phyloP scores from a whole-genome alignment of 2,113 vertebrate genomes.

The Podarcis cretensis region DNA sequence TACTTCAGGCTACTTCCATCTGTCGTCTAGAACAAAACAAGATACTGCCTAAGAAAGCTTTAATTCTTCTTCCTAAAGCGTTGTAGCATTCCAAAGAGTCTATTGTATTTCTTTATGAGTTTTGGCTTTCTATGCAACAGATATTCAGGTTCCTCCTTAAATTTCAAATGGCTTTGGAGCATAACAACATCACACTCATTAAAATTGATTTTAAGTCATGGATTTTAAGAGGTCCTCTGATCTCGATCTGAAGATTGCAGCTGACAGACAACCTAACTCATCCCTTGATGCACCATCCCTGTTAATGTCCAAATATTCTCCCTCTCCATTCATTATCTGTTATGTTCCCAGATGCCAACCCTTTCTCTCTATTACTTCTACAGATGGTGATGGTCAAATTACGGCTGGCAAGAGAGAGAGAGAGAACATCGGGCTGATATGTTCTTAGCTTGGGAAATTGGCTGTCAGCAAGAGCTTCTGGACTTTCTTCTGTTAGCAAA shows the following conservation, averaged over 20 bases:
- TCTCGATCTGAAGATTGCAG: neutral
- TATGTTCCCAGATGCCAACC: conserved; percentile 34
- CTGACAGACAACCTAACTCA: neutral
- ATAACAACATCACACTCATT: neutral
- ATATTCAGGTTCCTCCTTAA: conserved; percentile 53
- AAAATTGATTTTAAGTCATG: neutral
- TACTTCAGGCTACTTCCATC: neutral
- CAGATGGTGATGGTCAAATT: conserved; percentile 57
- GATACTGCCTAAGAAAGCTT: neutral
- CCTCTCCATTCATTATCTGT: conserved; percentile 40
- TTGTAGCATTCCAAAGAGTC: neutral
- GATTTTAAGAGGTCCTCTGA: neutral
- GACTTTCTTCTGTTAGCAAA: conserved; percentile 54
- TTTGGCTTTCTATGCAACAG: conserved; percentile 49
- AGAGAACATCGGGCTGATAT: conserved; percentile 43
- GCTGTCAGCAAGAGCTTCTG: conserved; percentile 25
- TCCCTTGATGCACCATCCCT: neutral
- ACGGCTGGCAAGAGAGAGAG: conserved; percentile 29
- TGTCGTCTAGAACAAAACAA: neutral
- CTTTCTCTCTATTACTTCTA: conserved; percentile 39
- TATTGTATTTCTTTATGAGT: conserved; percentile 44
- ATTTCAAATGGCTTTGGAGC: conserved; percentile 39
- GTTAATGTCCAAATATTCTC: neutral
- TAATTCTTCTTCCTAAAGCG: neutral
- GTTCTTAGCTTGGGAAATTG: conserved; percentile 48